Evolutionary conservation across 1,140 invertebrate species (phyloP), one percentile per base, ranked within the genome.

Genomic region (Drosophila albomicans): DNA sequence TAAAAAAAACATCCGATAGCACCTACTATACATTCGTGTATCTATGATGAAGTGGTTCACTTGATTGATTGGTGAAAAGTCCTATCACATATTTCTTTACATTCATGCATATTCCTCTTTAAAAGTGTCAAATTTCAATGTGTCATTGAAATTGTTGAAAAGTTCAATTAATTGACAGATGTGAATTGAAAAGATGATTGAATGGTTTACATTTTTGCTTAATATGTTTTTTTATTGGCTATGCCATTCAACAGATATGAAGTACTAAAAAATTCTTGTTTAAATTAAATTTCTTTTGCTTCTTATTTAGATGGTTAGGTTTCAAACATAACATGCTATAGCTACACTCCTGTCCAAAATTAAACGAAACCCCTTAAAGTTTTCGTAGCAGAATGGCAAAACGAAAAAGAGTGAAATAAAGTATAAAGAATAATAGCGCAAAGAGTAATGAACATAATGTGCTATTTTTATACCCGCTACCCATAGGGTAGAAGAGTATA

Each of bases 31-130:
- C 30, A 32, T 32, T 32, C 41, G 70, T 79, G 77, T 79, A 72
- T 25, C 20, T 79, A 65, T 82, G 76, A 78, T 66, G 51, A 48
- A 80, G 65, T 72, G 66, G 46, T 67, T 64, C 76, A 58, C 56
- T 78, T 86, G 85, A 87, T 81, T 82, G 85, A 87, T 80, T 66
- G 68, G 13, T 16, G 5, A 48, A 20, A 15, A 15, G 16, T 48
- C 13, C 46, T 16, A 20, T 20, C 32, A 54, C 7, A 46, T 20
- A 20, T 20, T 20, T 25, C 20, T 25, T 25, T 54, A 20, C 11
- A 3, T 38, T 38, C 35, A 38, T 38, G 35, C 35, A 38, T 35
- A 28, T 64, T 43, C 35, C 35, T 61, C 64, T 48, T 51, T 1
- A 35, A 63, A 64, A 28, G 32, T 68, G 51, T 63, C 6, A 32